Conservation (phyloP, 2,888 invertebrate genomes). For the Aquatica leii region DNA sequence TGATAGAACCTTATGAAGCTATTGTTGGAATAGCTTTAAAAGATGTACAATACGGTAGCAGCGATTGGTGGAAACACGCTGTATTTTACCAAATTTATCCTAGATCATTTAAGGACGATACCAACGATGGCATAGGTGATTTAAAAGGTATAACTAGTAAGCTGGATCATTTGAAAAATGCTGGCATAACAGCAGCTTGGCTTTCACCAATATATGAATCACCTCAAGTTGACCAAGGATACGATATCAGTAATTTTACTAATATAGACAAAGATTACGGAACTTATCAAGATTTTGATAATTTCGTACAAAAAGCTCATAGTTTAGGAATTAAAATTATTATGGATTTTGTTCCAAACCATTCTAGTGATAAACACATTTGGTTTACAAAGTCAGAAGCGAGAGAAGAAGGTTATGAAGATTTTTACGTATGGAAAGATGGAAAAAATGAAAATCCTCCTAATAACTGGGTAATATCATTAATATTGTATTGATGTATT, state of each 20-base stretch:
- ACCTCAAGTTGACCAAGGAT: conserved; percentile 88
- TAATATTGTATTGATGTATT: neutral
- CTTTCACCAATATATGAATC: conserved; percentile 85
- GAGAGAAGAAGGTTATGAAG: conserved; percentile 68
- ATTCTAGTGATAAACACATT: conserved; percentile 77
- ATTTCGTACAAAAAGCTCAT: conserved; percentile 66
- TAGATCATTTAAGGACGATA: conserved; percentile 76
- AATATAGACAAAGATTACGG: conserved; percentile 79
- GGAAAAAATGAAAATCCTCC: conserved; percentile 67
- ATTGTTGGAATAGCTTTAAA: conserved; percentile 15
- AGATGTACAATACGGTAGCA: neutral
- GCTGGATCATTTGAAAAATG: conserved; percentile 59
- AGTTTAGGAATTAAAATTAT: conserved; percentile 63
- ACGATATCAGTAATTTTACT: conserved; percentile 83
- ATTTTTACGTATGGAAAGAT: conserved; percentile 83
- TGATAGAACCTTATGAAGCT: conserved; percentile 18
- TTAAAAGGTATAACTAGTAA: conserved; percentile 69
- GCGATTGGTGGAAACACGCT: conserved; percentile 86
- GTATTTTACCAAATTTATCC: conserved; percentile 88
- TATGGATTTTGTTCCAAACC: conserved; percentile 64
- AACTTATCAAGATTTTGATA: conserved; percentile 73
- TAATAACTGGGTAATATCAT: conserved; percentile 75
- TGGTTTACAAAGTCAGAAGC: conserved; percentile 81
- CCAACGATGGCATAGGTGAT: conserved; percentile 89
- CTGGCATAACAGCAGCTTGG: conserved; percentile 81